Evolutionary conservation across 2,797 vertebrate species (phyloP).

Genomic region (Molossus molossus): DNA sequence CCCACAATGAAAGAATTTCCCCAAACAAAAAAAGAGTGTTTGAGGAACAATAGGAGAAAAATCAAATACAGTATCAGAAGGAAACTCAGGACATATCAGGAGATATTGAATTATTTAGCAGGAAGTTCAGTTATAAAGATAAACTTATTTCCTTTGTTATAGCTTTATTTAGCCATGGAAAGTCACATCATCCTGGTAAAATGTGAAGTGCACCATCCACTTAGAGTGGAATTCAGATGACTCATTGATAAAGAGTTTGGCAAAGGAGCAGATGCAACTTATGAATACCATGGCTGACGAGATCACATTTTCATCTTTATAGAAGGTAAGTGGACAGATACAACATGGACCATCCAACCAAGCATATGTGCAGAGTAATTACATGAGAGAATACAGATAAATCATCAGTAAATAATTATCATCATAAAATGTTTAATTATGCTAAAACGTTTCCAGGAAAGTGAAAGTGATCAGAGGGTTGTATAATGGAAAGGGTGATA

Average conservation of each 20-base stretch:
- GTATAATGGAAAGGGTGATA: slow-evolving; percentile 54
- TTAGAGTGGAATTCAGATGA: slow-evolving; percentile 72
- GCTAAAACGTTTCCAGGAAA: slow-evolving; percentile 80
- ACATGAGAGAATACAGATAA: slow-evolving; percentile 80
- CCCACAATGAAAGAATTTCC: background rate
- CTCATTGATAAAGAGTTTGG: slow-evolving; percentile 73
- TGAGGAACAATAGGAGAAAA: background rate
- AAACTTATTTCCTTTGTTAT: slow-evolving; percentile 55
- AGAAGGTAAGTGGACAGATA: slow-evolving; percentile 75
- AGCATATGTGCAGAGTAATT: slow-evolving; percentile 79
- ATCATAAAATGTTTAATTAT: slow-evolving; percentile 85
- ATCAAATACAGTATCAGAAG: background rate
- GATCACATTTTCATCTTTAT: slow-evolving; percentile 82
- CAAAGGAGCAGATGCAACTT: slow-evolving; percentile 71
- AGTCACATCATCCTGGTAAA: slow-evolving; percentile 72
- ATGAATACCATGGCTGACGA: slow-evolving; percentile 68
- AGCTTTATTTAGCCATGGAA: slow-evolving; percentile 57
- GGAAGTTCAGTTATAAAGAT: background rate
- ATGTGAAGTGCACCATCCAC: slow-evolving; percentile 4
- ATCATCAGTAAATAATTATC: slow-evolving; percentile 79
- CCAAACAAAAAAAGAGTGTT: background rate
- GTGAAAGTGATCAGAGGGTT: slow-evolving; percentile 74
- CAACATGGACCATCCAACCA: slow-evolving; percentile 76
- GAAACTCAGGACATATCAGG: background rate
- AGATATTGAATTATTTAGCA: background rate